phyloP scores from a whole-genome alignment of 2,113 vertebrate species.

The Passer domesticus region DNA sequence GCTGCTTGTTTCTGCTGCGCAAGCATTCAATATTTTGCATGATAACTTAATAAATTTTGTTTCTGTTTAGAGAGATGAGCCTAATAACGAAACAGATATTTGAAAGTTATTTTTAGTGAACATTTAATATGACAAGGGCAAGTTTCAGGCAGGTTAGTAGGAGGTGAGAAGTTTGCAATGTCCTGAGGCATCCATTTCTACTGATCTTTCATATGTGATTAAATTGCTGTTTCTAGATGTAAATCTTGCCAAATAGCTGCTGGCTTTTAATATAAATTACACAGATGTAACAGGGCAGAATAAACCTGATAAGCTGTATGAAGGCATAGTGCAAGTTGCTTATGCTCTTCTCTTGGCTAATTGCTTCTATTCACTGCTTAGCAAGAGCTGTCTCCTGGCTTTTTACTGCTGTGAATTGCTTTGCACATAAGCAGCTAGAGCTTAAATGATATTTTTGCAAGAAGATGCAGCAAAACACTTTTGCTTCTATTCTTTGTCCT shows the following conservation, averaged over 20 bases:
- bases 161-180: slow-evolving; percentile 29
- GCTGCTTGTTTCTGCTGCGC: slow-evolving; percentile 35
- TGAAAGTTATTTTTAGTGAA: slow-evolving; percentile 40
- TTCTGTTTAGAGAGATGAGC: background rate
- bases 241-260: slow-evolving; percentile 46
- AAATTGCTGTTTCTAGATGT: slow-evolving; percentile 39
- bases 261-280: slow-evolving; percentile 34
- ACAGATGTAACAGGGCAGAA: slow-evolving; percentile 10
- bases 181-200: slow-evolving; percentile 19
- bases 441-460: background rate
- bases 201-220: slow-evolving; percentile 14
- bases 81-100: slow-evolving; percentile 12
- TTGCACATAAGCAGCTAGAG: background rate
- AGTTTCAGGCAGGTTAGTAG: slow-evolving; percentile 44
- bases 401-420: background rate
- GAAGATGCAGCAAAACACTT: background rate
- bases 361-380: background rate
- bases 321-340: background rate
- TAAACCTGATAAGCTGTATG: slow-evolving; percentile 5
- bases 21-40: slow-evolving; percentile 15
- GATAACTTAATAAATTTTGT: slow-evolving; percentile 14
- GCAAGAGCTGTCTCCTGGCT: background rate
- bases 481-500: background rate
- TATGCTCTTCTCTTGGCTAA: background rate
- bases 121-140: background rate